These are phyloP conservation scores for Sesamia inferens DNA, from an alignment of 2,888 invertebrate species.

Conservation along the genomic window DNA sequence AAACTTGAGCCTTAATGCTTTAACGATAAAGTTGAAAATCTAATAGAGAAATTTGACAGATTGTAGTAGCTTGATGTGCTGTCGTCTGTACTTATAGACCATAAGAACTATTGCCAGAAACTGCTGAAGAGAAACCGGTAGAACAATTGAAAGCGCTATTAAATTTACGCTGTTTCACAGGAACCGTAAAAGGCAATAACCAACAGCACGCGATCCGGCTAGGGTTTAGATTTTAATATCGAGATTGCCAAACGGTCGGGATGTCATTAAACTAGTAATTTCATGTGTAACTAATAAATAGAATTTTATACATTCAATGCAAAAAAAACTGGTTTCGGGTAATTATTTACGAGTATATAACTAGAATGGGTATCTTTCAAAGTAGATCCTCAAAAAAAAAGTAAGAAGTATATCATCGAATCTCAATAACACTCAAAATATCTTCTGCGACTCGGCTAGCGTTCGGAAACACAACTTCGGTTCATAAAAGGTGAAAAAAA, in stretches of 20 bases:
- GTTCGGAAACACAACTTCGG: slow-evolving; percentile 56
- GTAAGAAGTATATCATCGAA: slow-evolving; percentile 35
- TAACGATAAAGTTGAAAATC: no score
- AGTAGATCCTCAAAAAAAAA: slow-evolving; percentile 26
- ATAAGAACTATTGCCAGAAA: slow-evolving; percentile 61
- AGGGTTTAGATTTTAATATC: slow-evolving; percentile 75
- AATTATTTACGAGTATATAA: slow-evolving; percentile 19
- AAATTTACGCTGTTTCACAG: slow-evolving; percentile 78
- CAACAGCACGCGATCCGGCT: slow-evolving; percentile 71
- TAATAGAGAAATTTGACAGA: no score
- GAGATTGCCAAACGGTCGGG: slow-evolving; percentile 72
- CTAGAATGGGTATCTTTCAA: slow-evolving; percentile 9
- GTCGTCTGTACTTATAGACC: slow-evolving; percentile 41
- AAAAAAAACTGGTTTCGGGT: slow-evolving; percentile 20
- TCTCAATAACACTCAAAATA: slow-evolving; percentile 47
- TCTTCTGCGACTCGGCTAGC: slow-evolving; percentile 33
- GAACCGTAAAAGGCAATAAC: slow-evolving; percentile 80
- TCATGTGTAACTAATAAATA: slow-evolving; percentile 65
- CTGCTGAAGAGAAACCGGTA: slow-evolving; percentile 63
- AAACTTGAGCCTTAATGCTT: no score
- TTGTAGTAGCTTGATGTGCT: no score
- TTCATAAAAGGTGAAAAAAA: slow-evolving; percentile 41
- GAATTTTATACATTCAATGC: slow-evolving; percentile 46
- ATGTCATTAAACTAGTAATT: slow-evolving; percentile 71
- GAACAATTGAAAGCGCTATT: slow-evolving; percentile 74